These are phyloP conservation scores for Acanthurus tractus DNA, from an alignment of 2,797 vertebrate species.

Conservation along the genomic window DNA sequence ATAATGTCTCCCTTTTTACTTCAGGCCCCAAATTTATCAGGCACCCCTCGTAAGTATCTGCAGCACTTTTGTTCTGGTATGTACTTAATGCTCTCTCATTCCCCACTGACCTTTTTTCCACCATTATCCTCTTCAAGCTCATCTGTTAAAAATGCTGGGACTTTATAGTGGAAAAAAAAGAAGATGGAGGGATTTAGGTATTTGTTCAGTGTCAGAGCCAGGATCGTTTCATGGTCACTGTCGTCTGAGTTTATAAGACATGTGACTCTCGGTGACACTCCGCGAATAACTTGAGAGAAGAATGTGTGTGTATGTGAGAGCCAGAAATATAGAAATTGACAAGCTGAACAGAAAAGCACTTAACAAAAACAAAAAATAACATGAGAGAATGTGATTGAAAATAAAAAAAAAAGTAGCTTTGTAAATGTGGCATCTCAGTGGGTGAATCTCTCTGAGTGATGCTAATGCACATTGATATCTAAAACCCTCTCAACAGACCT, in stretches of 20 bases:
- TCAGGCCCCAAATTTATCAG: too few relatives aligned
- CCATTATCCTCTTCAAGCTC: slow-evolving; percentile 20
- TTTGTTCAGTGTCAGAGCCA: slow-evolving; percentile 38
- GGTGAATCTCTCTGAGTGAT: slow-evolving; percentile 40
- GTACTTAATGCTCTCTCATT: background rate
- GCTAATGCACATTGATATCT: slow-evolving; percentile 40
- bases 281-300: background rate
- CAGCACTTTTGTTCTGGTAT: background rate
- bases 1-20: too few relatives aligned
- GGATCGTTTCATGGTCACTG: slow-evolving; percentile 37
- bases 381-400: slow-evolving; percentile 8
- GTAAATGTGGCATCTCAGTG: slow-evolving; percentile 21
- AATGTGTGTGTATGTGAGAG: background rate
- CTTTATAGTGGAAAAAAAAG: slow-evolving; percentile 46
- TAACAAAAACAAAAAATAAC: background rate
- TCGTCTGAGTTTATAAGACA: slow-evolving; percentile 12
- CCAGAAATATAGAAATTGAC: background rate
- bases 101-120: slow-evolving; percentile 5
- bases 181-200: slow-evolving; percentile 30
- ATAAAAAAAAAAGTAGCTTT: background rate
- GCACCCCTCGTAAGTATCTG: background rate
- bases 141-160: slow-evolving; percentile 35
- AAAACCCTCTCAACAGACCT: slow-evolving; percentile 41
- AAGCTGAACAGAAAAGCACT: slow-evolving; percentile 13
- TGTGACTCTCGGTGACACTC: slow-evolving; percentile 19